Base-by-base conservation (phyloP, 2,888 invertebrate species). In the Hemistola chrysoprasaria region DNA sequence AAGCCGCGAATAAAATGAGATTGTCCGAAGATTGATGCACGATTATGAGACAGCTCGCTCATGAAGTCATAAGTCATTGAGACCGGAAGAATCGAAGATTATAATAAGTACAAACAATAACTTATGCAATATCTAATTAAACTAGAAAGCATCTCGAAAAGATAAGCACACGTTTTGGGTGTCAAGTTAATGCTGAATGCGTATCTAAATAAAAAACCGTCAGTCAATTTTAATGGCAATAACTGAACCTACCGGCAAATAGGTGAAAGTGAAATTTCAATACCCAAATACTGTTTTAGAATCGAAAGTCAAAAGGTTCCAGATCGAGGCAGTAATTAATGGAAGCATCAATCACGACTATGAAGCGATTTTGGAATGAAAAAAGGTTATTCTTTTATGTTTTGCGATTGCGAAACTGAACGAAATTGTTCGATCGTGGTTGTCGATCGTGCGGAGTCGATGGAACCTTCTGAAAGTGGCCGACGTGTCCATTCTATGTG, bases 211-310 rank as follows among this genome's bases (percentile, higher is more conserved):
- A 72, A 52, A 50, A 56, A 62, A 53, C 67, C 60, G 65, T 53
- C 66, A 72, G 74, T 76, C 76, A 73, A 77, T 74, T 78, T 81
- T 65, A 56, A 65, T 60, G 56, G 66, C 71, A 74, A 72, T 69
- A 72, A 72, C n/a, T n/a, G n/a, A n/a, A n/a, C n/a, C 65, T 58
- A 65, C 68, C 66, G 65, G 68, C 66, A 73, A 79, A 76, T 70
- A 70, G 67, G 86, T 79, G 86, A 86, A 86, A 85, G 86, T 80
- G 63, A 72, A 73, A 75, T 78, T 79, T 79, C 74, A 77, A 78
- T 77, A 77, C 63, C 22, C 22, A 32, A 40, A 53, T 61, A 65
- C 65, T 70, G 70, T 77, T 78, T 74, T 75, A 76, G 66, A 74
- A 78, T 66, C 61, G 65, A 28, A 38, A 50, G 43, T 42, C 46